phyloP scores from a whole-genome alignment of 2,797 vertebrate genomes.

The Myotis daubentonii region DNA sequence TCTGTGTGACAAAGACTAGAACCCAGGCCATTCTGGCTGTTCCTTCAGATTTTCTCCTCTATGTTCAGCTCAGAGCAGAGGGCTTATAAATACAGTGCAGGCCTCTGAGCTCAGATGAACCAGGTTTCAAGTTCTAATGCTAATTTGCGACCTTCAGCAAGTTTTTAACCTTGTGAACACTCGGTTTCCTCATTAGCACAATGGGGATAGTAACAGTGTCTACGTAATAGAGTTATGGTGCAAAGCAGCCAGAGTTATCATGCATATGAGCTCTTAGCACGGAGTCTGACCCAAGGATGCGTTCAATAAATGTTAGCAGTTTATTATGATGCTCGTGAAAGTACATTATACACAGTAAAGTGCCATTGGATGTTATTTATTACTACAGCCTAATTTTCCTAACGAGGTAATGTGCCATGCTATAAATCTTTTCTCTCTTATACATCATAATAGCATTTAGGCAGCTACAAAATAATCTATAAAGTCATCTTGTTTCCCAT shows the following conservation, averaged over 20 bases:
- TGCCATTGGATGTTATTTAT: constrained; percentile 27
- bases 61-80: neutral
- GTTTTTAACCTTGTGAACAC: neutral
- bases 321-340: constrained; percentile 9
- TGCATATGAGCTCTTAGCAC: neutral
- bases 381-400: constrained; percentile 36
- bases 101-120: neutral
- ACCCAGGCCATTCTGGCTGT: neutral
- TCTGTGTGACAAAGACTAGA: neutral
- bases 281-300: neutral
- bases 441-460: constrained; percentile 44
- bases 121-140: neutral
- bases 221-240: neutral
- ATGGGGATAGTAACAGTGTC: no score
- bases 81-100: neutral
- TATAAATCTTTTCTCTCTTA: constrained; percentile 54
- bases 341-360: neutral
- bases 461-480: constrained; percentile 66
- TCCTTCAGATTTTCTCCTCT: neutral
- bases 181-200: neutral
- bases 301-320: neutral
- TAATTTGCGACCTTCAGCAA: neutral
- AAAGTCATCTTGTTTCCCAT: constrained; percentile 57
- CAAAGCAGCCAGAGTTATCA: neutral
- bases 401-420: neutral